Conservation (phyloP, 2,888 invertebrate genomes). For the Agrilus biguttatus region DNA sequence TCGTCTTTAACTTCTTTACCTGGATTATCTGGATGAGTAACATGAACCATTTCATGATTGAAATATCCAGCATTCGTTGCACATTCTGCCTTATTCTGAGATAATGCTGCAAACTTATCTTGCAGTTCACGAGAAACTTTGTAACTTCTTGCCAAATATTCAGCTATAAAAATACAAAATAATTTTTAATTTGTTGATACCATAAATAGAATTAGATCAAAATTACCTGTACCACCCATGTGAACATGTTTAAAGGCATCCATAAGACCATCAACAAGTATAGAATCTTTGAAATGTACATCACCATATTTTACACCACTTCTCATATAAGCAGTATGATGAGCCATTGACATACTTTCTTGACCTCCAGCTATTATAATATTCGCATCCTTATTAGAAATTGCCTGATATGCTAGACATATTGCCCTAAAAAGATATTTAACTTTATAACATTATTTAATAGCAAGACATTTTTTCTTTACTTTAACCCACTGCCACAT, state of each 20-base stretch:
- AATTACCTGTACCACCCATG: constrained; percentile 64
- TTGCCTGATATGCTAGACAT: constrained; percentile 50
- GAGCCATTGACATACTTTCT: constrained; percentile 68
- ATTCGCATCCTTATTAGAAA: constrained; percentile 47
- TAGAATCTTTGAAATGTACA: constrained; percentile 44
- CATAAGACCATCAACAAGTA: constrained; percentile 56
- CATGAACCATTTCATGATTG: constrained; percentile 54
- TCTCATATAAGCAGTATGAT: constrained; percentile 50
- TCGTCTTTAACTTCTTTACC: constrained; percentile 31
- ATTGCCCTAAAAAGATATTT: constrained; percentile 30
- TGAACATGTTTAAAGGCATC: constrained; percentile 60
- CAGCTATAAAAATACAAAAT: constrained; percentile 35
- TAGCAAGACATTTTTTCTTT: constrained; percentile 15
- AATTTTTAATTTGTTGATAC: neutral
- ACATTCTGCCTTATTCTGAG: constrained; percentile 48
- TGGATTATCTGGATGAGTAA: constrained; percentile 20
- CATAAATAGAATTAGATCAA: neutral
- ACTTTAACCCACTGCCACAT: constrained; percentile 73
- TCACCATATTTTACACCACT: constrained; percentile 53
- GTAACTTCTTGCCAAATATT: constrained; percentile 57
- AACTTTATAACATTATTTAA: neutral
- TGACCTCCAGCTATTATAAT: constrained; percentile 69
- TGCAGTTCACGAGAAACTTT: constrained; percentile 51
- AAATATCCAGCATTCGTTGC: constrained; percentile 51
- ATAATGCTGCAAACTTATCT: constrained; percentile 51